These are phyloP conservation scores for Drusus annulatus DNA, from an alignment of 1,140 invertebrate genomes.

Conservation along the genomic window DNA sequence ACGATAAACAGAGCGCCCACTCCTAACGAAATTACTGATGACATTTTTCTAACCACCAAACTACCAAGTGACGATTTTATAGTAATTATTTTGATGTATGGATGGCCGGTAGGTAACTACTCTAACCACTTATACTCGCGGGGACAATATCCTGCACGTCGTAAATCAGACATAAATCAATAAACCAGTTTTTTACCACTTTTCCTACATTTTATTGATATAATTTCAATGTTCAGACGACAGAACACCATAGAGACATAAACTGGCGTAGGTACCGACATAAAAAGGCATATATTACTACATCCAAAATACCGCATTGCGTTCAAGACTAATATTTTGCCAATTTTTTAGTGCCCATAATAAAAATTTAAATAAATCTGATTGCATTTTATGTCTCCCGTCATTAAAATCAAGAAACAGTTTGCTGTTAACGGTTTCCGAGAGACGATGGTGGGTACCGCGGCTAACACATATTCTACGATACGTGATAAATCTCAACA, in stretches of 20 bases:
- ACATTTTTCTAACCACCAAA: conserved; percentile 16
- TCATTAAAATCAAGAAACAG: conserved; percentile 31
- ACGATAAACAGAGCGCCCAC: conserved; percentile 5
- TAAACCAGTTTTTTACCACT: conserved; percentile 31
- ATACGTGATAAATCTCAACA: conserved; percentile 43
- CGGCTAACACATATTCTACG: conserved; percentile 16
- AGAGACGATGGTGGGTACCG: conserved; percentile 24
- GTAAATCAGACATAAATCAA: conserved; percentile 25
- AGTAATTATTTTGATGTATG: background rate
- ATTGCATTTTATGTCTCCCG: conserved; percentile 40
- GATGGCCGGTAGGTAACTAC: too few relatives aligned
- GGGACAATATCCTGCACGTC: conserved; percentile 13
- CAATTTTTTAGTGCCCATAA: conserved; percentile 25
- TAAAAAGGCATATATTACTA: conserved; percentile 1
- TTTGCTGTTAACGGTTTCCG: conserved; percentile 22
- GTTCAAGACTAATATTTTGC: conserved; percentile 36
- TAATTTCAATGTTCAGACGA: conserved; percentile 12
- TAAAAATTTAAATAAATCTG: conserved; percentile 43
- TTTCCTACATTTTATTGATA: conserved; percentile 15
- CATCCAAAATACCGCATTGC: conserved; percentile 16
- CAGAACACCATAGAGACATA: conserved; percentile 26
- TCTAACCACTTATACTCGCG: too few relatives aligned
- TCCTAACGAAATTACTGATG: background rate
- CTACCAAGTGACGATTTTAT: conserved; percentile 5
- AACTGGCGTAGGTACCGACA: conserved; percentile 26